Evolutionary conservation across 2,113 vertebrate genomes (phyloP), one percentile per base, ranked within the genome.

Genomic region (Antidorcas marsupialis): DNA sequence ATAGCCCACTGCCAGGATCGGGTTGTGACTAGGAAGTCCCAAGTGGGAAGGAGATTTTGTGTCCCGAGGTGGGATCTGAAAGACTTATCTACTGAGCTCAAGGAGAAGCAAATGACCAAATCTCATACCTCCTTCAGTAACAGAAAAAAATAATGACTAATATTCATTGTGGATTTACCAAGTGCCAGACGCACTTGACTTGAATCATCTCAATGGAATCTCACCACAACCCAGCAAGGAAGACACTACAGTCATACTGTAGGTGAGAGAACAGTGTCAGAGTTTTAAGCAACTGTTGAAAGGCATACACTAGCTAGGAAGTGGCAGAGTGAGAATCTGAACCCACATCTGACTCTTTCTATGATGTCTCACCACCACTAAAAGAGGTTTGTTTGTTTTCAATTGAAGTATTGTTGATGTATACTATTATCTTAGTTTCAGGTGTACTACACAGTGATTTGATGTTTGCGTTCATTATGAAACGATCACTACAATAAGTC

Each of bases 51-150:
- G 15, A 15, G 14, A 81, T 88, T 97, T 59, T 64, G 27, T 50
- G 59, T 91, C 16, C 62, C 6, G 39, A 57, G 15, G 43, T 43
- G 4, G 25, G 6, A 43, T 88, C 43, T 62, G 30, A 14, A 25
- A 62, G 4, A 89, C n/a, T 84, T 97, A 50, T 53, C 55, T 91
- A 85, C 50, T 45, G 14, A 52, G 39, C 27, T 87, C 89, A 84
- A 96, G 21, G 39, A 96, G 52, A 94, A 87, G 59, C 30, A 81
- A 96, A 94, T 60, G 39, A 87, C 25, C 78, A 71, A 86, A 93
- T 45, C 27, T 21, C 59, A 57, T 50, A 86, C n/a, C 4, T 43
- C 3, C 39, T 19, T 33, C 33, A 85, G 27, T 36, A 91, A 76
- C 25, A 62, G 81, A 78, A 81, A 60, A 14, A 93, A 85, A 86